Evolutionary conservation across 2,797 vertebrate genomes (phyloP).

Genomic region (Epinephelus awoara): DNA sequence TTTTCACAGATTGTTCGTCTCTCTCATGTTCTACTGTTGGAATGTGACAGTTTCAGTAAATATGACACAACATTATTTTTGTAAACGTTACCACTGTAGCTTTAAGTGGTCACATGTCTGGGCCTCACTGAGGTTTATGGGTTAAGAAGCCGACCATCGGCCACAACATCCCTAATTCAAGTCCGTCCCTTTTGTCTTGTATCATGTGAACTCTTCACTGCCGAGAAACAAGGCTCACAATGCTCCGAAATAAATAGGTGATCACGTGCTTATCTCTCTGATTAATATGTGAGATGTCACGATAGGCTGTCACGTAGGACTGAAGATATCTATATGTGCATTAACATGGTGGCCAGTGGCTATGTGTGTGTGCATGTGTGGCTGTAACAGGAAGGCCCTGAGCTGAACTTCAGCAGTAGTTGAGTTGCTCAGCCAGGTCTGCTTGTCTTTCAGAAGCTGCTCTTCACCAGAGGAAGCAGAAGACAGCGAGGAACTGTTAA

Average conservation of each 20-base stretch:
- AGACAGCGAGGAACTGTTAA: conserved; percentile 78
- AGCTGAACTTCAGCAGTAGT: not conserved
- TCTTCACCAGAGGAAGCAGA: conserved; percentile 87
- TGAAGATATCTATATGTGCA: not conserved
- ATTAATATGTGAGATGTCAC: not conserved
- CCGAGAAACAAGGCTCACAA: not conserved
- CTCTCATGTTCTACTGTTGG: too few relatives aligned
- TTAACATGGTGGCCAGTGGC: not conserved
- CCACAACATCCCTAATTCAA: too few relatives aligned
- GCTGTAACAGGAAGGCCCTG: not conserved
- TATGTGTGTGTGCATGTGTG: not conserved
- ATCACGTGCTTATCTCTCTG: not conserved
- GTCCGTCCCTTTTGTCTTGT: not conserved
- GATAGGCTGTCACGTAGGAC: accelerated
- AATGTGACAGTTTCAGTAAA: too few relatives aligned
- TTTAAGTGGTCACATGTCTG: too few relatives aligned
- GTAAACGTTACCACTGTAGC: too few relatives aligned
- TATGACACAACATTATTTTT: too few relatives aligned
- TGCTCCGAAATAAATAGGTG: not conserved
- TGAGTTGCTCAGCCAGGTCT: conserved; percentile 5
- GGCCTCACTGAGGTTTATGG: too few relatives aligned
- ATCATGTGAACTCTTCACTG: not conserved
- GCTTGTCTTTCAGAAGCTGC: conserved; percentile 82
- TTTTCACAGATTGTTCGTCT: too few relatives aligned
- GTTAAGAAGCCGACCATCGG: too few relatives aligned